Conservation (phyloP, 2,113 vertebrate species). For the Reinhardtius hippoglossoides region DNA sequence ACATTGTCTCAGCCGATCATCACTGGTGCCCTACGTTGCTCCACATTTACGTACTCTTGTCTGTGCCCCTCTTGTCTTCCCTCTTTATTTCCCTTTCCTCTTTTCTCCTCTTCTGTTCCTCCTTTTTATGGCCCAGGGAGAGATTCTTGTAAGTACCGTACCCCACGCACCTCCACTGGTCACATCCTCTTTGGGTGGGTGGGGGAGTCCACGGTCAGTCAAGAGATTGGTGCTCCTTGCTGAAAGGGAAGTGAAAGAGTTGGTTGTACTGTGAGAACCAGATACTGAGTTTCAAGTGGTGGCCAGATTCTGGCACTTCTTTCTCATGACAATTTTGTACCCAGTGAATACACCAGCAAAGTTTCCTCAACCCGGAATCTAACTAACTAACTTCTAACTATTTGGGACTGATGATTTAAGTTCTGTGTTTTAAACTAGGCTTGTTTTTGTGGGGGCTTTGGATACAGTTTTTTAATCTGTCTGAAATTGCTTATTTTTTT, state of each 20-base stretch:
- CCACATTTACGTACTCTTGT: slow-evolving; percentile 64
- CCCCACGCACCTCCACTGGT: slow-evolving; percentile 56
- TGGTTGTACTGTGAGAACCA: background rate
- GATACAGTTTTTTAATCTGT: too few species aligned
- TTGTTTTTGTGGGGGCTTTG: too few species aligned
- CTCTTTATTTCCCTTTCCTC: slow-evolving; percentile 46
- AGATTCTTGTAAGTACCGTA: slow-evolving; percentile 85
- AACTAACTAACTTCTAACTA: too few species aligned
- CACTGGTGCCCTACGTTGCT: slow-evolving; percentile 54
- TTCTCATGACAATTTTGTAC: background rate
- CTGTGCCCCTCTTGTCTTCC: slow-evolving; percentile 64
- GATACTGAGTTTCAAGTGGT: background rate
- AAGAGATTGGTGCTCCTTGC: slow-evolving; percentile 5
- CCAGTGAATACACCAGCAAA: too few species aligned
- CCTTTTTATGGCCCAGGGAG: slow-evolving; percentile 76
- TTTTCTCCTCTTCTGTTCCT: slow-evolving; percentile 28
- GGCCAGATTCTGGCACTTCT: background rate
- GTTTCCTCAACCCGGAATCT: background rate
- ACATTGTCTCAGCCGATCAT: slow-evolving; percentile 23
- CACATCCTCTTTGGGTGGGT: slow-evolving; percentile 57
- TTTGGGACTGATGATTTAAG: too few species aligned
- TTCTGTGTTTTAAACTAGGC: too few species aligned
- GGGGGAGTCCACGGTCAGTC: slow-evolving; percentile 12
- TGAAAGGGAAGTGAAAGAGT: slow-evolving; percentile 50
- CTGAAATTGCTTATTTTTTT: too few species aligned